Evolutionary conservation across 2,888 invertebrate genomes (phyloP).

Genomic region (Patella caerulea): DNA sequence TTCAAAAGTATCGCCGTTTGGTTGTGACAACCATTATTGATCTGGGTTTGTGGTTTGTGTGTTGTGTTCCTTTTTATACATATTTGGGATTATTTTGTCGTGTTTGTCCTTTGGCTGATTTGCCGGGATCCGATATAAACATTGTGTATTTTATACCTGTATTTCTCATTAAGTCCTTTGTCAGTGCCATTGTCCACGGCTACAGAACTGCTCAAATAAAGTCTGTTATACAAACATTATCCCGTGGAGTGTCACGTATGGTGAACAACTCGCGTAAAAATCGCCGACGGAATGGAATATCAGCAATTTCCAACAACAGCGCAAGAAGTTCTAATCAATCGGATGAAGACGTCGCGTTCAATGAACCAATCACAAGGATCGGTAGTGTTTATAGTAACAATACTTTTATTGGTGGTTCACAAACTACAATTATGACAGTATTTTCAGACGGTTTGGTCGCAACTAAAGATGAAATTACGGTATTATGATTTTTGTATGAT

Average conservation of each 20-base stretch:
- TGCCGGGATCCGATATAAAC: constrained; percentile 31
- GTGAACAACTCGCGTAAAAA: constrained; percentile 8
- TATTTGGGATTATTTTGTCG: constrained; percentile 45
- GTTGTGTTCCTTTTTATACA: constrained; percentile 51
- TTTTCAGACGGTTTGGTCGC: not conserved
- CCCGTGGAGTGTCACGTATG: constrained; percentile 17
- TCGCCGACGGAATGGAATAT: not conserved
- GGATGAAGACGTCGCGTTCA: not conserved
- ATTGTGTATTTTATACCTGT: constrained; percentile 50
- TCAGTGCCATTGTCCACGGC: constrained; percentile 51
- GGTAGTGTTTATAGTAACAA: not conserved
- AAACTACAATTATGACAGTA: not conserved
- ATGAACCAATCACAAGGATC: not conserved
- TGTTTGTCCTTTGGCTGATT: constrained; percentile 31
- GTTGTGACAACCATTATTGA: constrained; percentile 47
- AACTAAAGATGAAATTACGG: not conserved
- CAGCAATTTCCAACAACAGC: not conserved
- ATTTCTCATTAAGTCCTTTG: constrained; percentile 51
- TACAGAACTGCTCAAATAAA: constrained; percentile 47
- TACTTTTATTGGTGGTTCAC: not conserved
- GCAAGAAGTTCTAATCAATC: not conserved
- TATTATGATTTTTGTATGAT: not conserved
- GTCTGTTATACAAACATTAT: constrained; percentile 36
- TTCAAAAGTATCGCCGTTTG: constrained; percentile 43
- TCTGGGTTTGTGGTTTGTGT: constrained; percentile 42